These are phyloP conservation scores for Procavia capensis DNA, from an alignment of 2,113 vertebrate species.

Conservation along the genomic window DNA sequence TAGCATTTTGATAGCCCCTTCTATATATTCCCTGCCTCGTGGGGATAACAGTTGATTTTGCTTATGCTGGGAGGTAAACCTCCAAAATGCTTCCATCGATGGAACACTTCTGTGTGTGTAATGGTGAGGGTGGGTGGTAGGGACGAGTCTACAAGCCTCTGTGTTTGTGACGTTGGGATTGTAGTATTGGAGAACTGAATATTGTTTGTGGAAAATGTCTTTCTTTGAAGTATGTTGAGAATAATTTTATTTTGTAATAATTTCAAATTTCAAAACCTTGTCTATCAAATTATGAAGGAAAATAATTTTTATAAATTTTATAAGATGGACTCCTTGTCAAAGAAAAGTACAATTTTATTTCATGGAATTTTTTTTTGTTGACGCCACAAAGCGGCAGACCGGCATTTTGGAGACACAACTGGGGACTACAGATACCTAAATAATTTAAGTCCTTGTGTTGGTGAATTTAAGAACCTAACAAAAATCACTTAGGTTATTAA, in stretches of 20 bases:
- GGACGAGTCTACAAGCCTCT: not conserved
- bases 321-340: not conserved
- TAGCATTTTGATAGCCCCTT: slow-evolving; percentile 65
- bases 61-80: slow-evolving; percentile 53
- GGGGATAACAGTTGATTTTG: slow-evolving; percentile 45
- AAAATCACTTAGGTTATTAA: no score
- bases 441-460: not conserved
- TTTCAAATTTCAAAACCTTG: slow-evolving; percentile 26
- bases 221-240: not conserved
- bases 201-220: not conserved
- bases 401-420: not conserved
- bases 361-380: not conserved
- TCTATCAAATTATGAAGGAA: not conserved
- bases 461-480: no score
- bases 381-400: not conserved
- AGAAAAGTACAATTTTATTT: not conserved
- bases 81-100: slow-evolving; percentile 58
- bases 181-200: not conserved
- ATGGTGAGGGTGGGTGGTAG: not conserved
- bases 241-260: not conserved
- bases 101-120: slow-evolving; percentile 51
- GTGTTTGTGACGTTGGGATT: not conserved
- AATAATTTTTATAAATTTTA: not conserved
- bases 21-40: slow-evolving; percentile 69
- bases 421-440: not conserved